Conservation (phyloP, 2,797 vertebrate genomes). For the Pantherophis vulpinus region DNA sequence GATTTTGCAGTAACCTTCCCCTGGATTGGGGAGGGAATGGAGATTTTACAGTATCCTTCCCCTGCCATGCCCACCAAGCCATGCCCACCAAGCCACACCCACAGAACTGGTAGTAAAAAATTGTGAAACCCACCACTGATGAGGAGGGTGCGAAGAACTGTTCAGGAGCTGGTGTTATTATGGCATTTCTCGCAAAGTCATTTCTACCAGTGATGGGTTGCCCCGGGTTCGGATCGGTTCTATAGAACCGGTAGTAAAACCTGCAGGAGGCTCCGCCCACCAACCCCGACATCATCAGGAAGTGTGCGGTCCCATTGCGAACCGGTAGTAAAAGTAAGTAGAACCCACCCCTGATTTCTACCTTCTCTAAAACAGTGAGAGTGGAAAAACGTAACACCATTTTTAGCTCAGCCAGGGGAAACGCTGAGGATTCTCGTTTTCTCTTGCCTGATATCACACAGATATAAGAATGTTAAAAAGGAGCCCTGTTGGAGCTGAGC, state of each 20-base stretch:
- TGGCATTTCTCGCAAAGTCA: constrained; percentile 18
- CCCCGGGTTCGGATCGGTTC: fast-evolving
- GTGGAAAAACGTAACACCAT: constrained; percentile 6
- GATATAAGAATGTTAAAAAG: not conserved
- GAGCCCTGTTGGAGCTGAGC: not conserved
- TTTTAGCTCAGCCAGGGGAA: not conserved
- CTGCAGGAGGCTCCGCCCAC: too few species aligned
- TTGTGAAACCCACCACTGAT: not conserved
- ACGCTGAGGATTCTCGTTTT: not conserved
- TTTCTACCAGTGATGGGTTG: not conserved
- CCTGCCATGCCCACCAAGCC: too few species aligned
- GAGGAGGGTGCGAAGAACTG: constrained; percentile 16
- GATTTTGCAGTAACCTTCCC: too few species aligned
- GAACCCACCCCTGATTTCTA: constrained; percentile 2
- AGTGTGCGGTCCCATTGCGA: too few species aligned
- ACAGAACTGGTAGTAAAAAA: too few species aligned
- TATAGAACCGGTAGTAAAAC: too few species aligned
- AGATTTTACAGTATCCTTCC: too few species aligned
- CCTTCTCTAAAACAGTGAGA: not conserved
- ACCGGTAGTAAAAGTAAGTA: too few species aligned
- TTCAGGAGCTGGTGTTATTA: constrained; percentile 15
- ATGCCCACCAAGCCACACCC: too few species aligned
- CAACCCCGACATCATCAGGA: too few species aligned
- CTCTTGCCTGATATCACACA: not conserved
- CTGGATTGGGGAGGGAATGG: too few species aligned